These are phyloP conservation scores for Hylaeus volcanicus DNA, from an alignment of 1,140 invertebrate genomes.

Conservation along the genomic window DNA sequence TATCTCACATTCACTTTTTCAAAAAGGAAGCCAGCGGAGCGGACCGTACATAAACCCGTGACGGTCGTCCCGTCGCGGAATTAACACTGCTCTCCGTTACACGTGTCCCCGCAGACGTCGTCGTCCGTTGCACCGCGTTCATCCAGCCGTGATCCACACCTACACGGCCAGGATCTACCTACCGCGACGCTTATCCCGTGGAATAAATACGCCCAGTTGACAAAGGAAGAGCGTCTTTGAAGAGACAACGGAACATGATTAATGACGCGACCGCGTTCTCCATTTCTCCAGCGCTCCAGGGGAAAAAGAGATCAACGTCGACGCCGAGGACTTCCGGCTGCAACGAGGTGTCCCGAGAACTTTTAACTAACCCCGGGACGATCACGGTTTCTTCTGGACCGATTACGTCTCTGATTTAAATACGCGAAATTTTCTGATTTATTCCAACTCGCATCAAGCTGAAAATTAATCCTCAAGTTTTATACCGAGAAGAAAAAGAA, in stretches of 20 bases:
- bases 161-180: slow-evolving; percentile 67
- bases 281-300: neutral
- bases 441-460: no score
- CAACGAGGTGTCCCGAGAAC: neutral
- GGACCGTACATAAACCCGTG: slow-evolving; percentile 42
- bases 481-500: no score
- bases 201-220: slow-evolving; percentile 72
- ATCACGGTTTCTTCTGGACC: no score
- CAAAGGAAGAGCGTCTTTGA: slow-evolving; percentile 71
- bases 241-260: slow-evolving; percentile 75
- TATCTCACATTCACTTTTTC: slow-evolving; percentile 64
- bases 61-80: slow-evolving; percentile 33
- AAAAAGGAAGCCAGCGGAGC: slow-evolving; percentile 44
- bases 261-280: slow-evolving; percentile 66
- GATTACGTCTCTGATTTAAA: no score
- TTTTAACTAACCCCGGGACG: neutral
- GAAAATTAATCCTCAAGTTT: no score
- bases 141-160: slow-evolving; percentile 42
- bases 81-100: slow-evolving; percentile 53
- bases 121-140: slow-evolving; percentile 26
- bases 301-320: slow-evolving; percentile 16
- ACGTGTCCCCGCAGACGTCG: slow-evolving; percentile 10
- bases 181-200: slow-evolving; percentile 67
- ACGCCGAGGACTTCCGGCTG: slow-evolving; percentile 1
- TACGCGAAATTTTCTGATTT: no score